Percentiles rank a stretch among this genome's conserved stretches.
These are phyloP conservation scores for Oscheius sp. DNA, from an alignment of 2,888 invertebrate genomes.

Conservation along the genomic window DNA sequence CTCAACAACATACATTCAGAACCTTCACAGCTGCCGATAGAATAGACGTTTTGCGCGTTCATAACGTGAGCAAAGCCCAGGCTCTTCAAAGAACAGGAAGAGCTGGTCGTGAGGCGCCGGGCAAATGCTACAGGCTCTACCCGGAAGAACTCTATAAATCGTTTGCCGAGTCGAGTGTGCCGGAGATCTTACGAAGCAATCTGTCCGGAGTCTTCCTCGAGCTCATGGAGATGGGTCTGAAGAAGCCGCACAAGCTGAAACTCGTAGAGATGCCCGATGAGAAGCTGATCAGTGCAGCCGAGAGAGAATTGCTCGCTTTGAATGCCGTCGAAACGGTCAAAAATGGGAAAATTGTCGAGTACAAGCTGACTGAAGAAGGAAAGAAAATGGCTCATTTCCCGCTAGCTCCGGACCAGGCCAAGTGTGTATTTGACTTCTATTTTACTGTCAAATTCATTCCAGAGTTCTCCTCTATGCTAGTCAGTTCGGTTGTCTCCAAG, in stretches of 20 bases:
- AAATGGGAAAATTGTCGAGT: conserved; percentile 31
- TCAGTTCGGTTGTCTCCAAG: conserved; percentile 74
- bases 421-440: conserved; percentile 29
- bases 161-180: conserved; percentile 82
- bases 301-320: conserved; percentile 51
- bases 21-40: conserved; percentile 61
- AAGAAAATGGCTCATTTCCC: conserved; percentile 48
- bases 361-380: conserved; percentile 48
- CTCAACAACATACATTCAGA: conserved; percentile 38
- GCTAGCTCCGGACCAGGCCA: conserved; percentile 51
- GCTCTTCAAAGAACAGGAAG: conserved; percentile 92
- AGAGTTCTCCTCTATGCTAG: conserved; percentile 53
- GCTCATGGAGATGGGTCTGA: conserved; percentile 86
- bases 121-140: conserved; percentile 64
- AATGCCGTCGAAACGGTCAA: conserved; percentile 44
- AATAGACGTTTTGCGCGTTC: conserved; percentile 83
- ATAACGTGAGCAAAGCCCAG: conserved; percentile 87
- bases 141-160: conserved; percentile 79
- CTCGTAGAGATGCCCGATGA: conserved; percentile 88
- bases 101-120: conserved; percentile 81
- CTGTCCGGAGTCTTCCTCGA: conserved; percentile 81
- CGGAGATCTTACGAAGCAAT: conserved; percentile 83
- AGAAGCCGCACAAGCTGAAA: conserved; percentile 84
- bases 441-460: background rate
- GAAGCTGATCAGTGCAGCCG: conserved; percentile 76